A percentile compares a stretch with the other conserved stretches of the same genome.
Conservation (phyloP, 2,113 vertebrate species). For the Nansenia antarctica region DNA sequence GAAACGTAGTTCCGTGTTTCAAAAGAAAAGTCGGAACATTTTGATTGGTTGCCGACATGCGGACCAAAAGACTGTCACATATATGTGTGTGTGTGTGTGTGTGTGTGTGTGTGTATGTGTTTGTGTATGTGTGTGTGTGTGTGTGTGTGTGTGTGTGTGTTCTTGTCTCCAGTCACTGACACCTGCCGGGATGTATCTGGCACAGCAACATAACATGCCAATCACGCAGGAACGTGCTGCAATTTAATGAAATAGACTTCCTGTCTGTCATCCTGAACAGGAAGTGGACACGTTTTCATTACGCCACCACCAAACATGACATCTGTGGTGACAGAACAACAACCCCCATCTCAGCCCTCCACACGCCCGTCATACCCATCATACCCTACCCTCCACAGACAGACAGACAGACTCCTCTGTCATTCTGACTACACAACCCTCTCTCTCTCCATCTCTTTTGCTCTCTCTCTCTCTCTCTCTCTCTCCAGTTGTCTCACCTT, state of each 20-base stretch:
- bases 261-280: slow-evolving; percentile 52
- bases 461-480: background rate
- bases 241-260: slow-evolving; percentile 65
- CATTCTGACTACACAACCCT: background rate
- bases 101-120: slow-evolving; percentile 9
- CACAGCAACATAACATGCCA: slow-evolving; percentile 41
- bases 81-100: background rate
- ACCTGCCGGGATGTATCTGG: slow-evolving; percentile 40
- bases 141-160: slow-evolving; percentile 5
- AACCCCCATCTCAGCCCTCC: slow-evolving; percentile 28
- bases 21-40: too few relatives aligned
- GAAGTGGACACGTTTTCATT: slow-evolving; percentile 57
- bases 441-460: background rate
- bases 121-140: background rate
- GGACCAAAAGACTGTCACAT: too few relatives aligned
- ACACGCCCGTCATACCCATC: slow-evolving; percentile 18
- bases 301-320: slow-evolving; percentile 51
- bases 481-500: background rate
- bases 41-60: too few relatives aligned
- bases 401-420: background rate
- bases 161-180: slow-evolving; percentile 30
- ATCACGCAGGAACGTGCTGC: slow-evolving; percentile 47
- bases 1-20: too few relatives aligned
- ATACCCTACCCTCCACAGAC: background rate
- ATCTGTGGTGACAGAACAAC: slow-evolving; percentile 51